phyloP scores from a whole-genome alignment of 2,888 invertebrate genomes.

The Sesia bembeciformis region DNA sequence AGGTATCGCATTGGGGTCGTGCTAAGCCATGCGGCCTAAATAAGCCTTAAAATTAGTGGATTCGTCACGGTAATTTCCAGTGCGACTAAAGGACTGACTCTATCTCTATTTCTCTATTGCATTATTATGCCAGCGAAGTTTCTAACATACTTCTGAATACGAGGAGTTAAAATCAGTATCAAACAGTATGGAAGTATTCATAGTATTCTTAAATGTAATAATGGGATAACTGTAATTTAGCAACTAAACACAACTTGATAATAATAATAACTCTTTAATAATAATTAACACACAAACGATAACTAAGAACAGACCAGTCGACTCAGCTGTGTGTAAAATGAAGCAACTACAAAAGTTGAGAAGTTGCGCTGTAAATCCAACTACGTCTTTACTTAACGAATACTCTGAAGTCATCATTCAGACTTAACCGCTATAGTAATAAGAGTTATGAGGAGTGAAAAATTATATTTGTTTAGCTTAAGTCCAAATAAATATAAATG shows the following conservation, averaged over 20 bases:
- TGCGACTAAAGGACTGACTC: too few relatives aligned
- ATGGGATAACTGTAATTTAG: not conserved
- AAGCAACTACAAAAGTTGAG: constrained; percentile 58
- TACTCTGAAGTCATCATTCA: not conserved
- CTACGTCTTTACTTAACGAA: constrained; percentile 17
- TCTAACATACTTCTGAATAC: too few relatives aligned
- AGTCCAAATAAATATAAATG: constrained; percentile 23
- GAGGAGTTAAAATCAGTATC: too few relatives aligned
- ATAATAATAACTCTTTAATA: too few relatives aligned
- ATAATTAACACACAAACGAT: constrained; percentile 21
- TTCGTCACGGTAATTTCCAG: too few relatives aligned
- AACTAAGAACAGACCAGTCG: constrained; percentile 23
- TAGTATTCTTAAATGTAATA: too few relatives aligned
- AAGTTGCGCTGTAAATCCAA: constrained; percentile 57
- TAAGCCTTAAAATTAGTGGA: too few relatives aligned
- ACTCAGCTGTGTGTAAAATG: constrained; percentile 54
- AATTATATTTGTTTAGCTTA: constrained; percentile 4
- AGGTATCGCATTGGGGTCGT: too few relatives aligned
- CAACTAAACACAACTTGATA: constrained; percentile 2
- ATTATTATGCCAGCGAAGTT: too few relatives aligned
- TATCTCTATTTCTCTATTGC: too few relatives aligned
- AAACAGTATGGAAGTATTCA: too few relatives aligned
- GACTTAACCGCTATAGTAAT: constrained; percentile 11
- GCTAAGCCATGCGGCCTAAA: too few relatives aligned
- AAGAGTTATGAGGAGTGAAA: constrained; percentile 11